Percentiles rank a stretch among this genome's conserved stretches.
phyloP scores from a whole-genome alignment of 1,140 invertebrate genomes.

The Venturia canescens region DNA sequence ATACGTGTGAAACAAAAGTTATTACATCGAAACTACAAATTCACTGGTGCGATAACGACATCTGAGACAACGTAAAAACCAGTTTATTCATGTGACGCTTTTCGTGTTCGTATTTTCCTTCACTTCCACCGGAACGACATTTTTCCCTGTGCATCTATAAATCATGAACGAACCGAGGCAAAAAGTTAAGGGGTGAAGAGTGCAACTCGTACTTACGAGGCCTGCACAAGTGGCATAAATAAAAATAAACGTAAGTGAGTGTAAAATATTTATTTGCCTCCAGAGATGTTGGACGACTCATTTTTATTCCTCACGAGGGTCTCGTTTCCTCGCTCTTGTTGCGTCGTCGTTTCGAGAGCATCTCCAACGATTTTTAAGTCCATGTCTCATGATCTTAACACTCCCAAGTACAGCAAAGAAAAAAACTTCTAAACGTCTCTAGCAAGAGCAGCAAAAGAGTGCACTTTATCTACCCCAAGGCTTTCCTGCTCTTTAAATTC shows the following conservation, averaged over 20 bases:
- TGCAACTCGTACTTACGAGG: conserved; percentile 1
- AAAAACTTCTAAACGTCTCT: background rate
- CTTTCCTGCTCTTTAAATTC: background rate
- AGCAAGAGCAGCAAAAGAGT: background rate
- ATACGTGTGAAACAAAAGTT: too few species aligned
- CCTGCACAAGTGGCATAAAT: background rate
- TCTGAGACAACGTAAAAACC: too few species aligned
- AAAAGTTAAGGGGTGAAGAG: background rate
- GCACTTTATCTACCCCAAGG: too few species aligned
- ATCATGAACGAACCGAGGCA: background rate
- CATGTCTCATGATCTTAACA: background rate
- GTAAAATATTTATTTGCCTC: conserved; percentile 5
- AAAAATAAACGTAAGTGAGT: conserved; percentile 8
- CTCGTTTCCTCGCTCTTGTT: background rate
- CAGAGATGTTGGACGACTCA: background rate
- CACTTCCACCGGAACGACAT: too few species aligned
- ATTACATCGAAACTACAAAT: too few species aligned
- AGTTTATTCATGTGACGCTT: too few species aligned
- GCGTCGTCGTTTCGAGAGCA: background rate
- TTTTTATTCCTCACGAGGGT: conserved; percentile 4
- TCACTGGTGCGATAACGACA: too few species aligned
- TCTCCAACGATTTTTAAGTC: background rate
- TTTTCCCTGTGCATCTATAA: too few species aligned
- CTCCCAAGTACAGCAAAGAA: background rate
- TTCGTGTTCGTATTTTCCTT: too few species aligned